Base-by-base conservation (phyloP, 1,140 invertebrate genomes). In the Ruditapes philippinarum region DNA sequence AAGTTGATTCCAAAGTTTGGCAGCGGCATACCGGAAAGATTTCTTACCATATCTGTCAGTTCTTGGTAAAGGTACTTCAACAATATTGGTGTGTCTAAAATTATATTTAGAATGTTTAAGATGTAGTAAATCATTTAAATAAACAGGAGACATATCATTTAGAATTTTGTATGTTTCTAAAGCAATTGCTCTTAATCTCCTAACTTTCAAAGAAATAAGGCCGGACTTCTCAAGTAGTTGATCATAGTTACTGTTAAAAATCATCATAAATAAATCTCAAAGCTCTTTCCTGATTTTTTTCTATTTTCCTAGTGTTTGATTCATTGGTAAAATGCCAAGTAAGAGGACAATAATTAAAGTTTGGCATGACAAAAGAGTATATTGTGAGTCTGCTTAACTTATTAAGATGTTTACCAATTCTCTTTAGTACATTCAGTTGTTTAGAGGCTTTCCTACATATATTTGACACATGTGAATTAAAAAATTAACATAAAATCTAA, bases 41-140 rank as follows among this genome's bases (percentile, higher is more conserved):
- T 85, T 85, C 82, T 74, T 73, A 54, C 82, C 82, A 57, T 74
- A 85, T 12, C 42, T 85, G 51, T 85, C 65, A 54, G 82, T 85
- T 51, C 68, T 85, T 1, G 82, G 82, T 49, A 36, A 42, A 17
- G 65, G 82, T 17, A 85, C 42, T 38, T 73, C 82, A 33, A 85
- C 82, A 51, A 19, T 73, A n/a, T 85, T 73, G 49, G 65, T 51
- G 31, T 85, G 40, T 74, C 82, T 74, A 70, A 73, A 74, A 57
- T 85, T 70, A 74, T 85, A 85, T 1, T 51, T 11, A n/a, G 22
- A 14, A 51, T 49, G 0, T 85, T 54, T 85, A 45, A 22, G 51
- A 28, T 70, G 49, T 22, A 85, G 40, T 7, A 85, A 19, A 54
- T 85, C 82, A 85, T 85, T 38, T 36, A 85, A 38, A 49, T 73